Conservation (phyloP, 2,113 vertebrate species). For the Tachysurus fulvidraco region DNA sequence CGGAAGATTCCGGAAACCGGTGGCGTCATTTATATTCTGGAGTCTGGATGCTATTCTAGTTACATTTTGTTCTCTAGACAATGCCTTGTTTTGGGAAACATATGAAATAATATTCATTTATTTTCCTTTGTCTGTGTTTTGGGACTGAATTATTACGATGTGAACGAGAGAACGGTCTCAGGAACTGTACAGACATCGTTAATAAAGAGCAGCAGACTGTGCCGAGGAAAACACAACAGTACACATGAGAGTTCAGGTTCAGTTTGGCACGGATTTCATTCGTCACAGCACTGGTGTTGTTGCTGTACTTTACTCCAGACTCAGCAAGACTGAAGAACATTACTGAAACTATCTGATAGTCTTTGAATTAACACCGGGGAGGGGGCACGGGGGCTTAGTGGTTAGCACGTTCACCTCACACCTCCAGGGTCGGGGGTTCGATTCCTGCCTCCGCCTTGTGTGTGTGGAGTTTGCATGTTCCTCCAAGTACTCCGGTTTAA, state of each 20-base stretch:
- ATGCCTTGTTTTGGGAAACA: neutral
- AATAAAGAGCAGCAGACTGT: conserved; percentile 15
- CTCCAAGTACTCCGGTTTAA: no score
- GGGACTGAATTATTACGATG: neutral
- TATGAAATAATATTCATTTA: neutral
- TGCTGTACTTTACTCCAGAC: conserved; percentile 2
- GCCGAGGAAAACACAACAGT: neutral
- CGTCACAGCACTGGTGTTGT: neutral
- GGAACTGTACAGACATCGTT: conserved; percentile 24
- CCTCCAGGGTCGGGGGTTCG: no score
- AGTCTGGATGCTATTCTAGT: neutral
- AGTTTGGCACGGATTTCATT: conserved; percentile 20
- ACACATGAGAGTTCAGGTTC: neutral
- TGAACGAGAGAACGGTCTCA: conserved; percentile 1
- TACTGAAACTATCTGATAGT: neutral
- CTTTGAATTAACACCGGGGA: neutral
- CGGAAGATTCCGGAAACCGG: neutral
- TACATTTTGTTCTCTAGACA: neutral
- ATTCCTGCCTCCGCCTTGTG: no score
- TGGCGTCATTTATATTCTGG: neutral
- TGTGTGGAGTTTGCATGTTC: no score
- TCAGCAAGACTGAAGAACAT: neutral
- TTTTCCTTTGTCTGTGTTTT: neutral
- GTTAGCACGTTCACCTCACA: no score
- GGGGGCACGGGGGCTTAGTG: no score